Evolutionary conservation across 2,797 vertebrate genomes (phyloP).

Genomic region (Hipposideros larvatus): DNA sequence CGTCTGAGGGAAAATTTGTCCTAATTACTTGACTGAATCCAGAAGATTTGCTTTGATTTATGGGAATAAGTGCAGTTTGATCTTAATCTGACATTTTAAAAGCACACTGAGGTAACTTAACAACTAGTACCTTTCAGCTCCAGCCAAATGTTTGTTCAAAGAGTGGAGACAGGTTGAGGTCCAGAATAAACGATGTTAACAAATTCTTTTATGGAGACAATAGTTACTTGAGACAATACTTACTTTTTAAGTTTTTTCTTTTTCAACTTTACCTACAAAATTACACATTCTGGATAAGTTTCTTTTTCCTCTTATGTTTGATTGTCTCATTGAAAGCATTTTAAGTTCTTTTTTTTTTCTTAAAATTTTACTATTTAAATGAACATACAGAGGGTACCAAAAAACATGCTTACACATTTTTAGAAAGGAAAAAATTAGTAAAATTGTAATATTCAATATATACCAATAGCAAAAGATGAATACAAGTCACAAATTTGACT

Average conservation of each 20-base stretch:
- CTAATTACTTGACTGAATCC: conserved; percentile 61
- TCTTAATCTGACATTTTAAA: not conserved
- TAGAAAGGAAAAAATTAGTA: too few relatives aligned
- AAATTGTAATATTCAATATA: too few relatives aligned
- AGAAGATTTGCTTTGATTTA: conserved; percentile 45
- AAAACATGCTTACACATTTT: too few relatives aligned
- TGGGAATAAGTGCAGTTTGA: not conserved
- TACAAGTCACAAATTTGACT: too few relatives aligned
- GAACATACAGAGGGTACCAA: too few relatives aligned
- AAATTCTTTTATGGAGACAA: not conserved
- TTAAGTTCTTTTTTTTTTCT: not conserved
- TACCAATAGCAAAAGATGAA: too few relatives aligned
- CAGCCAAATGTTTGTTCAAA: not conserved
- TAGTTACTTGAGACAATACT: not conserved
- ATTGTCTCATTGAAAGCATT: not conserved
- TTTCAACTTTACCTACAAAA: conserved; percentile 47
- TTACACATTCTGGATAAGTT: not conserved
- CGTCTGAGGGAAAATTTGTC: conserved; percentile 59
- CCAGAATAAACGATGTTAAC: not conserved
- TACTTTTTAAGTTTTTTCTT: not conserved
- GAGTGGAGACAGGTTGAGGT: not conserved
- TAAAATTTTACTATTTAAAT: too few relatives aligned
- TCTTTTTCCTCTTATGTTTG: not conserved
- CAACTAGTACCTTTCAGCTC: not conserved
- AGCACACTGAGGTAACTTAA: not conserved